phyloP scores from a whole-genome alignment of 2,888 invertebrate species.

The Pomacea canaliculata region DNA sequence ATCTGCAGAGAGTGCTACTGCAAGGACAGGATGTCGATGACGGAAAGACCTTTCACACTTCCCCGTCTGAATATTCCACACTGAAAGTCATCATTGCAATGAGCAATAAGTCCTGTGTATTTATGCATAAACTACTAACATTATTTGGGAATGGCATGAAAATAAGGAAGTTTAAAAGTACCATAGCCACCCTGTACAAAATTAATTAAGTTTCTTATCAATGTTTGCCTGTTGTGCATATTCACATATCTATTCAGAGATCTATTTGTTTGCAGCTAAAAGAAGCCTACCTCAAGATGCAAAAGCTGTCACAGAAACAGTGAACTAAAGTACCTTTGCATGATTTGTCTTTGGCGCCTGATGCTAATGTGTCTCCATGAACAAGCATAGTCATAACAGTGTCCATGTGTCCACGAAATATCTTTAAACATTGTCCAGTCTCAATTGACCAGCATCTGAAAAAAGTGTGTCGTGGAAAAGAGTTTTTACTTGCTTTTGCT shows the following conservation, averaged over 20 bases:
- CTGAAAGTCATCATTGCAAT: slow-evolving; percentile 43
- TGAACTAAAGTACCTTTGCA: slow-evolving; percentile 61
- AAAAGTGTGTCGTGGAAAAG: slow-evolving; percentile 10
- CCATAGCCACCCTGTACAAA: background rate
- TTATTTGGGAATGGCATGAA: too few relatives aligned
- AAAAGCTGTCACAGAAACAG: too few relatives aligned
- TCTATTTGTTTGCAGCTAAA: too few relatives aligned
- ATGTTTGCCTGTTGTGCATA: too few relatives aligned
- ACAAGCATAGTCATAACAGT: slow-evolving; percentile 64
- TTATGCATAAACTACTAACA: too few relatives aligned
- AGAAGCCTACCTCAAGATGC: too few relatives aligned
- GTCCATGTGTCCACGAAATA: slow-evolving; percentile 68
- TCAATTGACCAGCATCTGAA: slow-evolving; percentile 65
- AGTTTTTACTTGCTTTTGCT: too few relatives aligned
- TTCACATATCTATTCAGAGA: too few relatives aligned
- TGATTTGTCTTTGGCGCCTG: slow-evolving; percentile 66
- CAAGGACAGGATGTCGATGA: slow-evolving; percentile 61
- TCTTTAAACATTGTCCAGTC: slow-evolving; percentile 67
- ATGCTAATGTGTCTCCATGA: slow-evolving; percentile 56
- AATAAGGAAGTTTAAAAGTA: too few relatives aligned
- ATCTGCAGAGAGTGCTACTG: slow-evolving; percentile 62
- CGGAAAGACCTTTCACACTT: slow-evolving; percentile 65
- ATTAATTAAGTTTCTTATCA: background rate
- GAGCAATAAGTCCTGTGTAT: too few relatives aligned
- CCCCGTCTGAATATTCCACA: slow-evolving; percentile 67